Conservation (phyloP, 2,113 vertebrate genomes). For the Bubo bubo region DNA sequence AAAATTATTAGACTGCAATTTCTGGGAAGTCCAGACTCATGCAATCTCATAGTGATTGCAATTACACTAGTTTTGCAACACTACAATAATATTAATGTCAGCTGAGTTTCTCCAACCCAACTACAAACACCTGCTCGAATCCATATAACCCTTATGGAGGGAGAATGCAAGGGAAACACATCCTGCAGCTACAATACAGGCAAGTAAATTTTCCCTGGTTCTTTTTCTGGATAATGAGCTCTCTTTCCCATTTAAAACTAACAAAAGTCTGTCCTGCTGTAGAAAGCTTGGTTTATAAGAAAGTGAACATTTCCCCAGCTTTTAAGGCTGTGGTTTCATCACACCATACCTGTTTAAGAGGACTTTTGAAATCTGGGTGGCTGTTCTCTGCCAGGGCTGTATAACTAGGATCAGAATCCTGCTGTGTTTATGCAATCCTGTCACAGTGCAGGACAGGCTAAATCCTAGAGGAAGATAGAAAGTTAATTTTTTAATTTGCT, state of each 20-base stretch:
- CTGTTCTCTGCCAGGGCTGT: background rate
- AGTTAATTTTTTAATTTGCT: background rate
- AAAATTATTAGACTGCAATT: background rate
- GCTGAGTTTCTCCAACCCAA: background rate
- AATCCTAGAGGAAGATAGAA: background rate
- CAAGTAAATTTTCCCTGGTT: accelerated
- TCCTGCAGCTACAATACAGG: accelerated
- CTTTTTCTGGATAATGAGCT: accelerated
- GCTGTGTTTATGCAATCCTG: background rate
- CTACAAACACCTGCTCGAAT: background rate
- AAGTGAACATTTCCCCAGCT: background rate
- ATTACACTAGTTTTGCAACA: background rate
- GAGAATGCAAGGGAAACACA: accelerated
- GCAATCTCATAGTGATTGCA: background rate
- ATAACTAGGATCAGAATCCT: background rate
- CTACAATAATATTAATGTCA: background rate
- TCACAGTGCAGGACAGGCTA: accelerated
- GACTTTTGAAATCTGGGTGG: background rate
- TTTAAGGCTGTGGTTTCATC: background rate
- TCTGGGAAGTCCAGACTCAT: background rate
- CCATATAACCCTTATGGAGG: accelerated
- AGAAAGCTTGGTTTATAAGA: background rate
- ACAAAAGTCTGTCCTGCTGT: accelerated
- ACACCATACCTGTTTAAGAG: background rate
- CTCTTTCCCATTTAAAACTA: background rate